Evolutionary conservation across 2,797 vertebrate genomes (phyloP), one percentile per base, ranked within the genome.

Genomic region (Apogon hyalosoma): DNA sequence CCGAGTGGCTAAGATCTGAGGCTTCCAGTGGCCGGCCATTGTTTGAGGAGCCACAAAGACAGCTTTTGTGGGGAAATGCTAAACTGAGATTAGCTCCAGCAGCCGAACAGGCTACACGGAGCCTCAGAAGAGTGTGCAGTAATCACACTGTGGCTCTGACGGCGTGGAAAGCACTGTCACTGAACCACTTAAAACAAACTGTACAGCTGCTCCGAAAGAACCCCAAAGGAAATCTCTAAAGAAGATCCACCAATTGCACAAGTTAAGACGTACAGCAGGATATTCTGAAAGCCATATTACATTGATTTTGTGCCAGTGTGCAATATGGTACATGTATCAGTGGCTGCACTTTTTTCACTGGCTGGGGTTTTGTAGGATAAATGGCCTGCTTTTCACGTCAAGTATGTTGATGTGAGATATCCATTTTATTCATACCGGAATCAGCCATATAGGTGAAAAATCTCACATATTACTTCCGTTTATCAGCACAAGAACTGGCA

Each of bases 11-110:
- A 28, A n/a, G 73, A 84, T 83, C 73, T 63, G 73, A 84, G 75
- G 72, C 68, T 79, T 86, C 75, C 33, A 45, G 51, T 61, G 75
- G 70, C 75, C 74, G 61, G 62, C 66, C 68, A 85, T 87, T 89
- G 82, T 90, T 78, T 77, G 55, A 77, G 51, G 36, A 64, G 80
- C 79, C 79, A 87, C 87, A 91, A 85, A 88, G 73, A 42, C 62
- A 12, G 48, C 75, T 79, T 90, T 93, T 93, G 88, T 93, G 76
- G 75, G 59, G 49, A 89, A 93, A 90, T 90, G 87, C 88, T 91
- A 93, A 93, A 92, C 84, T 87, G 77, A 88, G 91, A 91, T 93
- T 91, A 92, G 79, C 84, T 59, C 58, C 69, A 15, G 74, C 76
- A 59, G 83, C 69, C 73, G 24, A 75, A 48, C 69, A 43, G 69